Evolutionary conservation across 2,888 invertebrate species (phyloP).

Genomic region (Amitus sp.): DNA sequence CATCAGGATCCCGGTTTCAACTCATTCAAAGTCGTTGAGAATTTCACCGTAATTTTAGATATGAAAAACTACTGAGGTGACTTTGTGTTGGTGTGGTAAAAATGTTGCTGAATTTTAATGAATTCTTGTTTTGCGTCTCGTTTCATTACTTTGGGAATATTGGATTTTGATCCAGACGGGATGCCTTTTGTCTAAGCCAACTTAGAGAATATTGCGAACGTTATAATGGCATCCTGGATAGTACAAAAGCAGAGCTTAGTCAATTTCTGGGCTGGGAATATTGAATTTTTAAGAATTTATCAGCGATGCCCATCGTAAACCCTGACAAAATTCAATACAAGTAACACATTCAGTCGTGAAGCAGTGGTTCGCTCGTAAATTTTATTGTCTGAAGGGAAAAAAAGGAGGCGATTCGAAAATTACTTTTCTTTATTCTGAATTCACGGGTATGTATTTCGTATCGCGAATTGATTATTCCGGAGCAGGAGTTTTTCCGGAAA

Average conservation of each 20-base stretch:
- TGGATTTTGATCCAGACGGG: neutral
- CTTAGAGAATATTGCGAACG: neutral
- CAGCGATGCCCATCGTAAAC: conserved; percentile 1
- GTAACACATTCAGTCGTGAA: neutral
- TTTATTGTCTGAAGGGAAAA: neutral
- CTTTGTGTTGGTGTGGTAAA: too few species aligned
- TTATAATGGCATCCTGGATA: conserved; percentile 8
- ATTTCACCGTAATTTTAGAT: too few species aligned
- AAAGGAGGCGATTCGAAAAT: neutral
- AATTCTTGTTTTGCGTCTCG: neutral
- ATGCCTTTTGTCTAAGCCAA: neutral
- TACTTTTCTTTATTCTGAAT: neutral
- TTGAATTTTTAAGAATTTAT: neutral
- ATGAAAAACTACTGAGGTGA: too few species aligned
- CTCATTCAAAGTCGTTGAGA: too few species aligned
- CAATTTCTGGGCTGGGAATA: neutral
- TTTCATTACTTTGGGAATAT: neutral
- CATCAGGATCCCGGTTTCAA: too few species aligned
- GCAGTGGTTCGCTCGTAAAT: neutral
- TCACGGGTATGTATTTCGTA: neutral
- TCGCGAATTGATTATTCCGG: neutral
- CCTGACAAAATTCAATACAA: conserved; percentile 2
- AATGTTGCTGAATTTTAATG: too few species aligned
- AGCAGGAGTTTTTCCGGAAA: neutral
- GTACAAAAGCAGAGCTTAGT: conserved; percentile 4